Evolutionary conservation across 2,888 invertebrate genomes (phyloP).

Genomic region (Lomographa bimaculata): DNA sequence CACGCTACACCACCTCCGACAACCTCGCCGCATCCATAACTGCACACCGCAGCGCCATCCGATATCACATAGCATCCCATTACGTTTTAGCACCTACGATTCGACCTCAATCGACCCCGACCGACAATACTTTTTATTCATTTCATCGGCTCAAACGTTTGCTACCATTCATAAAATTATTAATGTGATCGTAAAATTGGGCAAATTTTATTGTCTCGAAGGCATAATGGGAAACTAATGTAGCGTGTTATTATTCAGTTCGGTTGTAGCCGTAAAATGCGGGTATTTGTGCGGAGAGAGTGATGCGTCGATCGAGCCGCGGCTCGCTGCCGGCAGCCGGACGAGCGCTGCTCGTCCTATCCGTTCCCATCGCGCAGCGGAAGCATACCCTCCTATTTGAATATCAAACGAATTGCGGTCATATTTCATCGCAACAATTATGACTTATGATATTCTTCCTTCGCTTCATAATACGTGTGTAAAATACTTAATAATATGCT

Average conservation of each 20-base stretch:
- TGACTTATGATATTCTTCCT: slow-evolving; percentile 83
- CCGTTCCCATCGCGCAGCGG: slow-evolving; percentile 63
- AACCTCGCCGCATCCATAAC: slow-evolving; percentile 43
- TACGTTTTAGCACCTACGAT: slow-evolving; percentile 66
- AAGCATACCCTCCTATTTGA: slow-evolving; percentile 76
- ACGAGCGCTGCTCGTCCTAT: slow-evolving; percentile 36
- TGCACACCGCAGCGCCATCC: slow-evolving; percentile 38
- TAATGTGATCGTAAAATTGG: slow-evolving; percentile 83
- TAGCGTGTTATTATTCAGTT: slow-evolving; percentile 83
- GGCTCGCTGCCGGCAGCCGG: slow-evolving; percentile 35
- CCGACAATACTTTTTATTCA: slow-evolving; percentile 66
- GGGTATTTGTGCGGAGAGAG: slow-evolving; percentile 60
- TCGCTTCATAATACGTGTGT: slow-evolving; percentile 65
- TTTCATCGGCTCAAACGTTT: slow-evolving; percentile 74
- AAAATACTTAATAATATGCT: slow-evolving; percentile 62
- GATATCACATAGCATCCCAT: slow-evolving; percentile 41
- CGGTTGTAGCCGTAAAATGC: slow-evolving; percentile 80
- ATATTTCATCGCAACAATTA: slow-evolving; percentile 79
- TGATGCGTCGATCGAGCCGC: slow-evolving; percentile 38
- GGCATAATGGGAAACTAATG: slow-evolving; percentile 84
- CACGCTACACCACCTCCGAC: slow-evolving; percentile 46
- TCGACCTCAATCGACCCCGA: slow-evolving; percentile 66
- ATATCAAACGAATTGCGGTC: slow-evolving; percentile 77
- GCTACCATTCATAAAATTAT: slow-evolving; percentile 84
- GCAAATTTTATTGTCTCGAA: slow-evolving; percentile 83